These are phyloP conservation scores for Coreoperca whiteheadi DNA, from an alignment of 2,113 vertebrate species.

Conservation along the genomic window DNA sequence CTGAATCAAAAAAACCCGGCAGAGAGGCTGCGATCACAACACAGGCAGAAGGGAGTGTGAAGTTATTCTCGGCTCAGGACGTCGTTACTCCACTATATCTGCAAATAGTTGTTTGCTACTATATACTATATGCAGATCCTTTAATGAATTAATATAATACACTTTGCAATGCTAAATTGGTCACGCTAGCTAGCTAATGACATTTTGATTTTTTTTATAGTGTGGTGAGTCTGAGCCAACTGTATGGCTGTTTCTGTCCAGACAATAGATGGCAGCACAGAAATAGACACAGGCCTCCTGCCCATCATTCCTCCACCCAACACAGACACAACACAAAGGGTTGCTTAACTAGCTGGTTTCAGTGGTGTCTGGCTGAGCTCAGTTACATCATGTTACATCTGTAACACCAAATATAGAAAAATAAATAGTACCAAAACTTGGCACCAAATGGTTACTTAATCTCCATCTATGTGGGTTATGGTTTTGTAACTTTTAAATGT, in stretches of 20 bases:
- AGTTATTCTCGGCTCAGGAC: too few relatives aligned
- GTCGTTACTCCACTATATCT: too few relatives aligned
- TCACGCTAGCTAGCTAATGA: too few relatives aligned
- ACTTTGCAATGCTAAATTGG: neutral
- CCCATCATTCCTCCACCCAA: neutral
- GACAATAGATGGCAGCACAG: conserved; percentile 2
- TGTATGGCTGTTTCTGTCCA: neutral
- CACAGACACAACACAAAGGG: neutral
- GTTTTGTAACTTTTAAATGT: too few relatives aligned
- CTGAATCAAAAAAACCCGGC: too few relatives aligned
- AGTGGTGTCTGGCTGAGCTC: neutral
- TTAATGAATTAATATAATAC: neutral
- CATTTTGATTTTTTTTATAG: neutral
- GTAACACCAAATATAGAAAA: neutral
- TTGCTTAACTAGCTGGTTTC: neutral
- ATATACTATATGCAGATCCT: too few relatives aligned
- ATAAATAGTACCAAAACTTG: neutral
- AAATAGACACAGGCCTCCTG: neutral
- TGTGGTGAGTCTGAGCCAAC: neutral
- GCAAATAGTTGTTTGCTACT: too few relatives aligned
- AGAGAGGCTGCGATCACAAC: too few relatives aligned
- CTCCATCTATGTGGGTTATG: too few relatives aligned
- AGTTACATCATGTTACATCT: neutral
- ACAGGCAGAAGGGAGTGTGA: too few relatives aligned
- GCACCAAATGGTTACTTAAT: too few relatives aligned